Evolutionary conservation across 2,888 invertebrate genomes (phyloP).

Genomic region (Coecobrya sp.): DNA sequence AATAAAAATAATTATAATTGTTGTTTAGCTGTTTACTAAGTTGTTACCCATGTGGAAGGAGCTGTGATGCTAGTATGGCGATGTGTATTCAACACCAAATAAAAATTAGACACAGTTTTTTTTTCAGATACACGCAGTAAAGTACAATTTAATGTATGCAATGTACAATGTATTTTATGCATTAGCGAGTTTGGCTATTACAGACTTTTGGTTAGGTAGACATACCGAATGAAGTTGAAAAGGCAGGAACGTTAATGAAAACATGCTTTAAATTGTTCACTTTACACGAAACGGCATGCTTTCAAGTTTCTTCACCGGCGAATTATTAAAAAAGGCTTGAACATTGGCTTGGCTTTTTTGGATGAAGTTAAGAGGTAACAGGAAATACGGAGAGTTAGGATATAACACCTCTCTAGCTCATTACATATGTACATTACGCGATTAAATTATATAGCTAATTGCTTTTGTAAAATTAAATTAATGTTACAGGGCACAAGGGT

Average conservation of each 20-base stretch:
- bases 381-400: conserved; percentile 59
- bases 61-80: conserved; percentile 25
- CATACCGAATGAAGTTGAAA: background rate
- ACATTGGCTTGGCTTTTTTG: background rate
- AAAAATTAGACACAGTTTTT: conserved; percentile 75
- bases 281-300: background rate
- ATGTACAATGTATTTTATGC: background rate
- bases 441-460: conserved; percentile 11
- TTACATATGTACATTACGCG: background rate
- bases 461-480: background rate
- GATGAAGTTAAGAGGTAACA: background rate
- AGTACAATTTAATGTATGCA: background rate
- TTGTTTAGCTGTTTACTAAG: conserved; percentile 39
- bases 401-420: background rate
- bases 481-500: background rate
- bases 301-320: conserved; percentile 21
- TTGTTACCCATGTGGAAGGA: conserved; percentile 19
- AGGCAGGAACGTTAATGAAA: background rate
- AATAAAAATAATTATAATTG: conserved; percentile 71
- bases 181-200: background rate
- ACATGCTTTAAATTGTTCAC: conserved; percentile 12
- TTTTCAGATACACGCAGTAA: background rate
- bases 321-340: background rate
- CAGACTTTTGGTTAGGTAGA: background rate
- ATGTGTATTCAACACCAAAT: conserved; percentile 80